Evolutionary conservation across 2,797 vertebrate genomes (phyloP).

Genomic region (Gambelia wislizenii): DNA sequence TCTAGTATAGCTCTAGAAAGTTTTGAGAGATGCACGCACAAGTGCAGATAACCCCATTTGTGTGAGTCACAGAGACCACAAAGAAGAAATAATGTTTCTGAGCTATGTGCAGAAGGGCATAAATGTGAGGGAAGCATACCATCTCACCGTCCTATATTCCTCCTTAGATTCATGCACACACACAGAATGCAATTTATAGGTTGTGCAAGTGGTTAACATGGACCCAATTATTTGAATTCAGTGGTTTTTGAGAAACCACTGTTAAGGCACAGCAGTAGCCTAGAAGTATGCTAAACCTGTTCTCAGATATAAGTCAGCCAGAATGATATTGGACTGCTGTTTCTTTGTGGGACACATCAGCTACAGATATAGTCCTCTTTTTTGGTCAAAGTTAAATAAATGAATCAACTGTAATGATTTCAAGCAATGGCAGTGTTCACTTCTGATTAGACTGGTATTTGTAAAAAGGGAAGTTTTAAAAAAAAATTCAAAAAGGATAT

Average conservation of each 20-base stretch:
- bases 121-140: background rate
- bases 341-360: background rate
- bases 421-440: background rate
- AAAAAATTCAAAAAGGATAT: constrained; percentile 94
- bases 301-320: background rate
- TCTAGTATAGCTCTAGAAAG: too few species aligned
- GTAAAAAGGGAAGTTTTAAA: constrained; percentile 34
- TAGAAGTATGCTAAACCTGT: background rate
- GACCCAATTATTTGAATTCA: background rate
- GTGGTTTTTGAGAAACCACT: too few species aligned
- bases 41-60: too few species aligned
- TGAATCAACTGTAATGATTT: background rate
- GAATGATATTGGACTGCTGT: too few species aligned
- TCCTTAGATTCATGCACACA: too few species aligned
- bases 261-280: too few species aligned
- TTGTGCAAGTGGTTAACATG: background rate
- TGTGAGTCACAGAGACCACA: too few species aligned
- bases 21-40: too few species aligned
- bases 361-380: background rate
- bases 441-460: fast-evolving
- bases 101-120: background rate
- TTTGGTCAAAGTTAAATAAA: background rate
- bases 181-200: background rate
- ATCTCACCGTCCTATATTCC: background rate
- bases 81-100: background rate